Evolutionary conservation across 2,113 vertebrate species (phyloP).

Genomic region (Leucopsar rothschildi): DNA sequence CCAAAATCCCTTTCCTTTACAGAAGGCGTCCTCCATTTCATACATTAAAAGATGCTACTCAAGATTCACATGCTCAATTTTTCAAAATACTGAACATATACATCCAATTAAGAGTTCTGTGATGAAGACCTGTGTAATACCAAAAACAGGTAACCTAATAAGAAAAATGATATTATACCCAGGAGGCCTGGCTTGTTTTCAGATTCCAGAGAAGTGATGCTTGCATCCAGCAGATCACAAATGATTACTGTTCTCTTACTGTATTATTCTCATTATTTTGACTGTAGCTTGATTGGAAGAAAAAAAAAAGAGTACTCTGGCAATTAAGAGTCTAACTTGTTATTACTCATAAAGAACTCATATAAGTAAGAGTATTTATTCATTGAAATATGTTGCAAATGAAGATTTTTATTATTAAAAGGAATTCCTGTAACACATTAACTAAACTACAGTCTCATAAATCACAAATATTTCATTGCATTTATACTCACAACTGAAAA

Average conservation of each 20-base stretch:
- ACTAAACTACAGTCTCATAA: background rate
- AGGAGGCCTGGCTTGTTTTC: background rate
- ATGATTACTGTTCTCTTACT: background rate
- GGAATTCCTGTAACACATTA: background rate
- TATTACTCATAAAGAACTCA: background rate
- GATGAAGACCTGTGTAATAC: background rate
- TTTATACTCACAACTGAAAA: background rate
- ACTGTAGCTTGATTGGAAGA: background rate
- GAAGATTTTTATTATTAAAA: background rate
- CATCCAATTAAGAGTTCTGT: background rate
- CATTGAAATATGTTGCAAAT: background rate
- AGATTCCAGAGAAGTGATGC: slow-evolving; percentile 1
- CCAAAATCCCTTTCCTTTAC: background rate
- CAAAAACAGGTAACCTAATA: background rate
- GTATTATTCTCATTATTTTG: slow-evolving; percentile 40
- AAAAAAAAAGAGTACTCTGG: background rate
- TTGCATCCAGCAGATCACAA: background rate
- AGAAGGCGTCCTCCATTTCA: background rate
- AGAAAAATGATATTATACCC: background rate
- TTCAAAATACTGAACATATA: background rate
- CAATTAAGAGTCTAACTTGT: background rate
- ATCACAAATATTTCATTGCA: background rate
- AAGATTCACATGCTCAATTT: background rate
- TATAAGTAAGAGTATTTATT: background rate
- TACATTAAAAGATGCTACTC: background rate